These are phyloP conservation scores for Selene dorsalis DNA, from an alignment of 2,797 vertebrate species.

Conservation along the genomic window DNA sequence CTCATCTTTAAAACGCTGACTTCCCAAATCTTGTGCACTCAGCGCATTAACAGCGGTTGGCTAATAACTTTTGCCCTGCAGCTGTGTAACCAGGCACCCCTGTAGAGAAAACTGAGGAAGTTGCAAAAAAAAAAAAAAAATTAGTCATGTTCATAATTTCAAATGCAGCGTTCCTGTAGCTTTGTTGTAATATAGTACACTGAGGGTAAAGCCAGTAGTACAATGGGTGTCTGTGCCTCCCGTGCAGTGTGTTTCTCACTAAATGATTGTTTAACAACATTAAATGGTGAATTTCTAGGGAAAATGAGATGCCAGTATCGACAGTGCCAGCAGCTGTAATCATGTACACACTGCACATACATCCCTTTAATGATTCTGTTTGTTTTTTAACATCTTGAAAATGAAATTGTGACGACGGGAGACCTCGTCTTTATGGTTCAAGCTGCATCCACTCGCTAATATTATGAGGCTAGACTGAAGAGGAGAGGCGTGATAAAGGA, in stretches of 20 bases:
- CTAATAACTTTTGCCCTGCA: conserved; percentile 4
- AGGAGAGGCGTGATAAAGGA: no score
- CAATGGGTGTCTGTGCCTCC: background rate
- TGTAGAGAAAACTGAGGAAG: background rate
- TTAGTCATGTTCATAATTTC: background rate
- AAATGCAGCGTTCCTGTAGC: background rate
- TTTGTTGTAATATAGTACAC: background rate
- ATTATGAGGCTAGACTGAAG: no score
- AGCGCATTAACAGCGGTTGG: background rate
- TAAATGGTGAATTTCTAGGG: background rate
- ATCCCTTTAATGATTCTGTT: no score
- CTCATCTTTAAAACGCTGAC: background rate
- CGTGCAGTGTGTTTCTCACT: no score
- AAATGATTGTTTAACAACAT: background rate
- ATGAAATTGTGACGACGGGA: no score
- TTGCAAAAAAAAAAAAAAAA: background rate
- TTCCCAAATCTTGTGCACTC: background rate
- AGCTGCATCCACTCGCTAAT: no score
- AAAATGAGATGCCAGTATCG: background rate
- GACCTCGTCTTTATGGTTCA: no score
- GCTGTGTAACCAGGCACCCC: background rate
- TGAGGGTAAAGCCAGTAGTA: background rate
- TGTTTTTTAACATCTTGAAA: no score
- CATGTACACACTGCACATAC: no score
- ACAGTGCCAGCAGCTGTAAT: no score